Evolutionary conservation across 2,113 vertebrate genomes (phyloP), one percentile per base, ranked within the genome.

Genomic region (Vulpes vulpes): DNA sequence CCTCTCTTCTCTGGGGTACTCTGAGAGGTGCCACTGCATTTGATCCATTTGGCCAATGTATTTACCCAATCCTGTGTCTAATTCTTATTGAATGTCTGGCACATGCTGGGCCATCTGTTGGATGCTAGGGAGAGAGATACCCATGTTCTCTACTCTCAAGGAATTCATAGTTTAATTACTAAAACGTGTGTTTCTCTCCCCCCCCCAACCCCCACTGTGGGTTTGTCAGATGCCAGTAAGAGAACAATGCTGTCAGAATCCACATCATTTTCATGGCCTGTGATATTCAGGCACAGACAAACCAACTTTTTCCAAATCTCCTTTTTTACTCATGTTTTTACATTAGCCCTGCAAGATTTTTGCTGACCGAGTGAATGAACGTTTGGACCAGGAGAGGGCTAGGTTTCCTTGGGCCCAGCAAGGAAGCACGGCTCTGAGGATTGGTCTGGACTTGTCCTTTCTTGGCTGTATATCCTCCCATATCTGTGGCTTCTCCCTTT

Each of bases 1-100:
- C 5, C 17, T 89, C 22, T 74, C 53, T 67, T 35, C 20, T 30
- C 49, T 62, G 30, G 20, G 22, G 12, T 53, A 25, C 23, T 27
- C 65, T 82, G 43, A 43, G 43, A 6, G 43, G 43, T 95, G 32
- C 16, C 53, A 80, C 20, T 67, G 20, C 23, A 69, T 87, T 78
- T 89, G 81, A 83, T 65, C 92, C 49, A 73, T 51, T 94, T 65
- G 35, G 32, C 43, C 38, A 51, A 25, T 84, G 92, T 91, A 19
- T 30, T 95, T 91, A 25, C 51, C 81, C 87, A 30, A 60, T 93
- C 25, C 89, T 88, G 3, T 89, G 14, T 90, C 17, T 91, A 27
- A 78, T 80, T 92, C 64, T 92, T 96, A 83, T 3, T 91, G 57
- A 94, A 60, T 65, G 23, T 89, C 53, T 96, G 38, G 60, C 35